Conservation (phyloP, 2,888 invertebrate species). For the Leistus spinibarbis region DNA sequence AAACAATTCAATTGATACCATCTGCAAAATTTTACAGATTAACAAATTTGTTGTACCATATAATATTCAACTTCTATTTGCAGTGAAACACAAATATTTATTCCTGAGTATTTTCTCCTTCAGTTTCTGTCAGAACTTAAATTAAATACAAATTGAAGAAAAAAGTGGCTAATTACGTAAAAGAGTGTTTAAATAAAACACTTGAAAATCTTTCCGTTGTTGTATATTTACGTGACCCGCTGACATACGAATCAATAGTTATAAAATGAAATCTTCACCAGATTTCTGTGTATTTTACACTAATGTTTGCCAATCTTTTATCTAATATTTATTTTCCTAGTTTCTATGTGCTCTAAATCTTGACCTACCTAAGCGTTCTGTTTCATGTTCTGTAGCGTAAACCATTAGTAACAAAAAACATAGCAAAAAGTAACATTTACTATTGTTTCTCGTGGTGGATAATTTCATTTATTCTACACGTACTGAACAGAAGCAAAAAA, state of each 20-base stretch:
- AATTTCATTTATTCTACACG: neutral
- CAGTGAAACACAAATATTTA: neutral
- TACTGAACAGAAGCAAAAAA: neutral
- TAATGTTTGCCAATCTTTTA: neutral
- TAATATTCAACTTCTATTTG: neutral
- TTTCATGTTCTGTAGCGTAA: neutral
- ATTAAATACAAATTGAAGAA: neutral
- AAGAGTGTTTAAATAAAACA: too few species aligned
- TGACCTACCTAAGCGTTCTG: slow-evolving; percentile 1
- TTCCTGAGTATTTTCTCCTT: neutral
- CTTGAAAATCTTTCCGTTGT: neutral
- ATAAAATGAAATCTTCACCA: neutral
- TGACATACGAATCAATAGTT: neutral
- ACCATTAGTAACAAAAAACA: neutral
- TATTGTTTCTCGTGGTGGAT: neutral
- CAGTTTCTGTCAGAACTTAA: neutral
- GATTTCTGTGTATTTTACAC: neutral
- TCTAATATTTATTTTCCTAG: neutral
- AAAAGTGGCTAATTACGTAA: neutral
- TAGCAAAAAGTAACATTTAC: neutral
- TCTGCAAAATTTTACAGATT: too few species aligned
- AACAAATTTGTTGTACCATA: neutral
- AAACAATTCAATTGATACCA: too few species aligned
- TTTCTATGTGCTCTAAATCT: slow-evolving; percentile 1
- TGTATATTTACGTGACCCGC: neutral